A percentile compares a stretch with the other conserved stretches of the same genome.
Evolutionary conservation across 2,888 invertebrate genomes (phyloP).

Genomic region (Adineta ricciae): DNA sequence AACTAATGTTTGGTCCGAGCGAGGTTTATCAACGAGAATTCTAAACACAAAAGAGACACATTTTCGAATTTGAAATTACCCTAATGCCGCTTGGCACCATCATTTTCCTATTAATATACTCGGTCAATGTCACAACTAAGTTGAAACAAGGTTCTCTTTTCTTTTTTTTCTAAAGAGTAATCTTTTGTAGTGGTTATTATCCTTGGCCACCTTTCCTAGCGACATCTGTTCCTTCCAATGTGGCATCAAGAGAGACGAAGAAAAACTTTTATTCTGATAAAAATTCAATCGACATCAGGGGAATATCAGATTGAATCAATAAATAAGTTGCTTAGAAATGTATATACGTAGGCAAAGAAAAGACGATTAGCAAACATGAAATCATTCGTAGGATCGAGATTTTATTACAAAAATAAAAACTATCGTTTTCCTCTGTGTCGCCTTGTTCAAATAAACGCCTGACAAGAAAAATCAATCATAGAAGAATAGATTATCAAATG

Average conservation of each 20-base stretch:
- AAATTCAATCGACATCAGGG: background rate
- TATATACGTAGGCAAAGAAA: background rate
- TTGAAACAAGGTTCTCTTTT: background rate
- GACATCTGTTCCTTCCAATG: background rate
- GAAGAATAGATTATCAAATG: background rate
- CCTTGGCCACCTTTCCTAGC: background rate
- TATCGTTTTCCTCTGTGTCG: background rate
- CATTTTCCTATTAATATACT: background rate
- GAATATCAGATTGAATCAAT: background rate
- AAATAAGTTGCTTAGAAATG: background rate
- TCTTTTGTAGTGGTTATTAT: background rate
- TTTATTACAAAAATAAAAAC: background rate
- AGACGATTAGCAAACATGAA: background rate
- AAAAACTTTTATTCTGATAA: background rate
- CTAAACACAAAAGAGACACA: background rate
- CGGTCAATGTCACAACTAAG: background rate
- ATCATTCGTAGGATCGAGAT: background rate
- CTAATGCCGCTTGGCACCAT: background rate
- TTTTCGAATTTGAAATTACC: too few relatives aligned
- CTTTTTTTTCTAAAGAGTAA: background rate
- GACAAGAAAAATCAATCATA: background rate
- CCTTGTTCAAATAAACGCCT: background rate
- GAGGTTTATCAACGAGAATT: slow-evolving; percentile 16
- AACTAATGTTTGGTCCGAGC: background rate
- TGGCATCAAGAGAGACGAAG: background rate